Conservation (phyloP, 2,797 vertebrate species). For the Hemibagrus guttatus region DNA sequence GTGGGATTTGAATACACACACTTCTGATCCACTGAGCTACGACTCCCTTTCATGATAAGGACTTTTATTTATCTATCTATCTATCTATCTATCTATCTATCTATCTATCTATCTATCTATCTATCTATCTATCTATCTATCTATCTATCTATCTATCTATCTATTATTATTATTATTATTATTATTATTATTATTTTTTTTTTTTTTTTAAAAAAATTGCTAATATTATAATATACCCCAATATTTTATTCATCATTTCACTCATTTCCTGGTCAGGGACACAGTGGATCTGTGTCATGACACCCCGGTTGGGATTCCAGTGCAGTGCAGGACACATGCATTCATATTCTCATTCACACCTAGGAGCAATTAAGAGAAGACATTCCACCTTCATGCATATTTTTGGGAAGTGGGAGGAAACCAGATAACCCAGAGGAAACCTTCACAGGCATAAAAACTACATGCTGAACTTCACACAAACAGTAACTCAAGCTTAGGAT, state of each 20-base stretch:
- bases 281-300: not conserved
- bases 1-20: no score
- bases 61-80: no score
- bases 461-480: not conserved
- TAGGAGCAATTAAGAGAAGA: not conserved
- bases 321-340: not conserved
- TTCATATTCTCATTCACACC: not conserved
- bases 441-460: not conserved
- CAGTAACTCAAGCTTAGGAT: not conserved
- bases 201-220: no score
- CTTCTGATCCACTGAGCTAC: no score
- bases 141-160: no score
- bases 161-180: no score
- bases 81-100: not conserved
- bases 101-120: not conserved
- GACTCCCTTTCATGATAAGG: no score
- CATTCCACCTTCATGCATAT: not conserved
- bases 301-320: not conserved
- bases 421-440: not conserved
- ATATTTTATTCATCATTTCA: not conserved
- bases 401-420: not conserved
- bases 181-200: no score
- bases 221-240: not conserved
- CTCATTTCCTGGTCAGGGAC: not conserved
- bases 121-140: no score